Conservation (phyloP, 1,140 invertebrate species). For the Aphidius ervi region DNA sequence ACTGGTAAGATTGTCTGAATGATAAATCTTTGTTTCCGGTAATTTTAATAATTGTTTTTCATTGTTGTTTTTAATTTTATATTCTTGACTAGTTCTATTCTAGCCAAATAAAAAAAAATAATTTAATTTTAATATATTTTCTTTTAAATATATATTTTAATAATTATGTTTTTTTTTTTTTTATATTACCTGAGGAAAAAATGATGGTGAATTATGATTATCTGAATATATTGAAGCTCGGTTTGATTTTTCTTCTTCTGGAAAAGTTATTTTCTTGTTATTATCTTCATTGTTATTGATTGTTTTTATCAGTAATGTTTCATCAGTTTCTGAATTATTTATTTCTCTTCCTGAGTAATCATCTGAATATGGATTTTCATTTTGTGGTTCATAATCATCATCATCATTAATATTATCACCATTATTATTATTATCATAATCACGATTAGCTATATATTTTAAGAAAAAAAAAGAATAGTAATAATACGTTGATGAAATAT, state of each 20-base stretch:
- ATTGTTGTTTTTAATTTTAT: conserved; percentile 1
- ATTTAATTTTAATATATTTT: not conserved
- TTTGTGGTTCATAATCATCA: no score
- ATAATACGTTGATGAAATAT: not conserved
- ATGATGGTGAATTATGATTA: conserved; percentile 1
- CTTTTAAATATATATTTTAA: no score
- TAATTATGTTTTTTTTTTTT: no score
- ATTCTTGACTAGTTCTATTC: conserved; percentile 24
- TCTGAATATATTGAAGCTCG: not conserved
- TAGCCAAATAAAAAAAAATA: conserved; percentile 14
- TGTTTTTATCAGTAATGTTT: no score
- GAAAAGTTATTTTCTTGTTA: no score
- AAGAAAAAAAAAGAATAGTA: not conserved
- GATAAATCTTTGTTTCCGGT: conserved; percentile 22
- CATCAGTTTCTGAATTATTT: no score
- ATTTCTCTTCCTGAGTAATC: no score
- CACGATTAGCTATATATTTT: no score
- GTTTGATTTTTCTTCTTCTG: conserved; percentile 15
- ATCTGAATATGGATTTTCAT: no score
- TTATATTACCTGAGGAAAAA: conserved; percentile 32
- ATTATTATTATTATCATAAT: no score
- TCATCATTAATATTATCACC: no score
- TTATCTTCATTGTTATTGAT: no score
- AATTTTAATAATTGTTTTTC: not conserved
- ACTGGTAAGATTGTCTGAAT: conserved; percentile 23